Base-by-base conservation (phyloP, 2,888 invertebrate species). In the Pilophorus perplexus region DNA sequence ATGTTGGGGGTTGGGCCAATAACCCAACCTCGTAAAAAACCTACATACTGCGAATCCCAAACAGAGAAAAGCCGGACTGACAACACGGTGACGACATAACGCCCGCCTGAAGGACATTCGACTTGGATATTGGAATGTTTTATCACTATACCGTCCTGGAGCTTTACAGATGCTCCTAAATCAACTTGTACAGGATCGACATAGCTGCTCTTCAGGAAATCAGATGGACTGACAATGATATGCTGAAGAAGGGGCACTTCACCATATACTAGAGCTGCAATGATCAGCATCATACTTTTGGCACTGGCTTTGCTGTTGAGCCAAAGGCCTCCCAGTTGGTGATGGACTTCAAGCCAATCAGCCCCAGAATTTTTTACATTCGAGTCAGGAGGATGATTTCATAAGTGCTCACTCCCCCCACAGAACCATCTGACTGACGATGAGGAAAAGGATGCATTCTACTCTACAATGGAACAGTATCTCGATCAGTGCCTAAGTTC, bases 71-170 rank as follows among this genome's bases (percentile, higher is more conserved):
- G 14, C 14, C 42, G 3, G 12, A 10, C 2, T 2, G 6, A 1
- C 8, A n/a, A 42, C 14, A 42, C 50, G 50, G 50, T 5, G 6
- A 22, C 50, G 22, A 50, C 22, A 50, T 25, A n/a, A 50, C 4
- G 50, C 50, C 23, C 22, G 50, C 50, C 50, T 50, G 14, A 50
- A 2, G 3, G 50, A 50, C 3, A 12, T 50, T 50, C 16, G 50
- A 50, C 50, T n/a, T 50, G 50, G 50, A 20, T 12, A 20, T 2
- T 50, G 50, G 50, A 42, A 42, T 20, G 50, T 50, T 50, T 18
- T 50, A 23, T 20, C 50, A 4, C n/a, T 50, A 20, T 50, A 50
- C 10, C 2, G 50, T 14, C 22, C 50, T 25, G 50, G 50, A 20
- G 50, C 16, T 14, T 20, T 50, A 20, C 50, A 50, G 2, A 2